These are phyloP conservation scores for Eutrigla gurnardus DNA, from an alignment of 2,797 vertebrate species.

Conservation along the genomic window DNA sequence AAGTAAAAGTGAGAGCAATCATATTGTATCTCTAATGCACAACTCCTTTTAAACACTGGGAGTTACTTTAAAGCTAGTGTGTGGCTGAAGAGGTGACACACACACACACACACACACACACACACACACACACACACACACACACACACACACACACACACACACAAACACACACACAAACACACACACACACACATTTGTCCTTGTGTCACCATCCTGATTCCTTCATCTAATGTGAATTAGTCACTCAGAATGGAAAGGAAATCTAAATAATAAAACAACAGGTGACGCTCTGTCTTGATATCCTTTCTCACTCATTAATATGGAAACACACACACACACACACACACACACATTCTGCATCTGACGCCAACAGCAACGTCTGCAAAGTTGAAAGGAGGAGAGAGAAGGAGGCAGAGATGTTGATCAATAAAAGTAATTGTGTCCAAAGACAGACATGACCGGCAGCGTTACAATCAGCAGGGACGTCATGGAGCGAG, in stretches of 20 bases:
- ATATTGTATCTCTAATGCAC: background rate
- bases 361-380: conserved; percentile 36
- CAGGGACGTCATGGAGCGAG: conserved; percentile 42
- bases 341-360: conserved; percentile 8
- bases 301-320: background rate
- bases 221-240: background rate
- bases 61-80: conserved; percentile 10
- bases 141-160: background rate
- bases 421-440: conserved; percentile 69
- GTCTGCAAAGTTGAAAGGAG: conserved; percentile 56
- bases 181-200: background rate
- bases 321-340: background rate
- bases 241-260: background rate
- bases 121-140: background rate
- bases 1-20: conserved; percentile 7
- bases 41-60: background rate
- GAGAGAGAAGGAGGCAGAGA: conserved; percentile 33
- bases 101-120: background rate
- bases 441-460: conserved; percentile 65
- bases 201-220: background rate
- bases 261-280: background rate
- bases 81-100: background rate
- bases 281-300: conserved; percentile 22
- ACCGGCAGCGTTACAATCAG: conserved; percentile 55
- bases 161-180: background rate